Evolutionary conservation across 2,797 vertebrate species (phyloP).

Genomic region (Mormyrus proboscirostris): DNA sequence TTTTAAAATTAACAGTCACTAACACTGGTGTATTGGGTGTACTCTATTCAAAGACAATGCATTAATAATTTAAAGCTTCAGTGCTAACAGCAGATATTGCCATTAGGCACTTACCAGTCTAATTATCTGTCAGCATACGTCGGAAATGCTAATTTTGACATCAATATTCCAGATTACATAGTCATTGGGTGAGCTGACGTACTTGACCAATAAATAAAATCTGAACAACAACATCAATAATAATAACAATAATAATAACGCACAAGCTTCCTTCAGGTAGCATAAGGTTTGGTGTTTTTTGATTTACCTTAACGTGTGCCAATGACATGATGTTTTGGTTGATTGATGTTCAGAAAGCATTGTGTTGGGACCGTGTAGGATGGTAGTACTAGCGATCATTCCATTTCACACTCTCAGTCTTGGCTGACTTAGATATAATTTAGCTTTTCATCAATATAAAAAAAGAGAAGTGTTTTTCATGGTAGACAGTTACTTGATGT

Average conservation of each 20-base stretch:
- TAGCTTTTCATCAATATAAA: neutral
- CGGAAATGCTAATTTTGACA: neutral
- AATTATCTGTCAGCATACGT: neutral
- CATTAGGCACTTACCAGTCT: neutral
- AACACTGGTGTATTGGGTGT: neutral
- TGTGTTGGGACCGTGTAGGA: neutral
- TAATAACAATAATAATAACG: neutral
- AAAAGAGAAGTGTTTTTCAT: neutral
- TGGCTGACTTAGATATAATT: neutral
- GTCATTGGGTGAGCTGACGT: neutral
- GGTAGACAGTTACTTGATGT: neutral
- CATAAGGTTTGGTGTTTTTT: neutral
- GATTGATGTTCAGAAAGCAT: neutral
- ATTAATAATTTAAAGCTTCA: slow-evolving; percentile 1
- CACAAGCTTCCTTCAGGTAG: neutral
- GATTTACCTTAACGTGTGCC: neutral
- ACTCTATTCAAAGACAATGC: neutral
- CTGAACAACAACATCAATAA: neutral
- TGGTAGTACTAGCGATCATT: neutral
- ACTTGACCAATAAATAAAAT: neutral
- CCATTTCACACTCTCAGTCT: neutral
- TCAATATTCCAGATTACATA: neutral
- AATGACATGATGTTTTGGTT: neutral
- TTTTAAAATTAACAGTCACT: neutral
- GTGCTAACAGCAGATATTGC: neutral